Percentiles rank a stretch among this genome's conserved stretches.
These are phyloP conservation scores for Ascidia mentula DNA, from an alignment of 23 tunicate genomes.

Conservation along the genomic window DNA sequence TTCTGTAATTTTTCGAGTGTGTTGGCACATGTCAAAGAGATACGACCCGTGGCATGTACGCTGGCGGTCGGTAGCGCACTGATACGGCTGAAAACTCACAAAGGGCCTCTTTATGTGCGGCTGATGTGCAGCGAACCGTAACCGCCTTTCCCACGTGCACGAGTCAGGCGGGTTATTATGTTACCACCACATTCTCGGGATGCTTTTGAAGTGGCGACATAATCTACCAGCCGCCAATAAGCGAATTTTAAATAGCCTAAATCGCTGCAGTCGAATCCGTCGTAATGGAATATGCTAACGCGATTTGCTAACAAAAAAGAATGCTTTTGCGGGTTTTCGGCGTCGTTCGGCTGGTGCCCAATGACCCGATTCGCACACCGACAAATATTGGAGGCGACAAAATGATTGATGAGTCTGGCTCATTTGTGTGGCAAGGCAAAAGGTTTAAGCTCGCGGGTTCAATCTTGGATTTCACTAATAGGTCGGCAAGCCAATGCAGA, in stretches of 20 bases:
- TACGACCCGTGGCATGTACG: neutral
- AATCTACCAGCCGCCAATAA: neutral
- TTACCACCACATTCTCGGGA: neutral
- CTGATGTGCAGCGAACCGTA: neutral
- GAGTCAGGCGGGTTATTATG: neutral
- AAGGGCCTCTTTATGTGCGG: neutral
- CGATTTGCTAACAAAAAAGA: neutral
- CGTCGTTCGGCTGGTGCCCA: neutral
- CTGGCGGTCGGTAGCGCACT: neutral
- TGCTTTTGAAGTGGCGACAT: neutral
- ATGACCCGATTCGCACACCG: neutral
- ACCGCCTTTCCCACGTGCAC: constrained; percentile 3
- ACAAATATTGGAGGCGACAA: neutral
- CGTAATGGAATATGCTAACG: neutral
- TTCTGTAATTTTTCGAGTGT: neutral
- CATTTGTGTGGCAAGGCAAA: too few species aligned
- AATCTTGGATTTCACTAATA: too few species aligned
- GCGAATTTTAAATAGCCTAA: neutral
- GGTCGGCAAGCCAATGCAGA: too few species aligned
- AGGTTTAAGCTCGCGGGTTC: too few species aligned
- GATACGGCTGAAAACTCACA: neutral
- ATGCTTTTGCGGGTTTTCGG: neutral
- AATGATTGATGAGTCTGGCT: neutral
- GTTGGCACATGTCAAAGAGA: neutral
- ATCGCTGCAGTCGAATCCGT: neutral